A percentile compares a stretch with the other conserved stretches of the same genome.
Evolutionary conservation across 53 echinoderm and acorn worm genomes (phyloP).

Genomic region (Zoroaster sp.): DNA sequence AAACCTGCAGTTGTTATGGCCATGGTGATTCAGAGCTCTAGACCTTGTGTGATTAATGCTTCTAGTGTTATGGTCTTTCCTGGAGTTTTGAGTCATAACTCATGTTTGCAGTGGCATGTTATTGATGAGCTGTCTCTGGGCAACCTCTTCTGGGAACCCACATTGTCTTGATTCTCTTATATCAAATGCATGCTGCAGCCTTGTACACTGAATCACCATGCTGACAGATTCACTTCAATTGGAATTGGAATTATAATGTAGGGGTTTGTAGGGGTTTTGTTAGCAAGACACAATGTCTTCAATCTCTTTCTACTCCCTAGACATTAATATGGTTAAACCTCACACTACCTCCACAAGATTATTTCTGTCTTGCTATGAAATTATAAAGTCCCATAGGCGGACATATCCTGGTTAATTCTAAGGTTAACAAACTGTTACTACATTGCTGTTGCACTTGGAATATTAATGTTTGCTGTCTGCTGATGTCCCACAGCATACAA

Average conservation of each 20-base stretch:
- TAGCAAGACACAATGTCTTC: background rate
- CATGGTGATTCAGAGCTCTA: background rate
- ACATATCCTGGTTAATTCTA: background rate
- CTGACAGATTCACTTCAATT: background rate
- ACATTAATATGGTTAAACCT: background rate
- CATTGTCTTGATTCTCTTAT: background rate
- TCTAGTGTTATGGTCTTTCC: conserved; percentile 2
- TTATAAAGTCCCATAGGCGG: background rate
- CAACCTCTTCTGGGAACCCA: background rate
- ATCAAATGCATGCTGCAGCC: background rate
- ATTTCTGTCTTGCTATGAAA: background rate
- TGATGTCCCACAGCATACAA: background rate
- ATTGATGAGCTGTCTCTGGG: conserved; percentile 14
- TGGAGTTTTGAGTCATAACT: conserved; percentile 29
- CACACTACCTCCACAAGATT: background rate
- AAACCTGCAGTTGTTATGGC: background rate
- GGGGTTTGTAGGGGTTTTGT: background rate
- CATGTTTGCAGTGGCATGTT: background rate
- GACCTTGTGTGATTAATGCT: background rate
- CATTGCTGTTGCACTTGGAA: background rate
- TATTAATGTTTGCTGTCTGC: background rate
- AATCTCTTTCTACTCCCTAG: background rate
- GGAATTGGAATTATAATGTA: background rate
- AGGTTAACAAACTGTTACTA: background rate
- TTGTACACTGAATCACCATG: background rate